A percentile compares a stretch with the other conserved stretches of the same genome.
These are phyloP conservation scores for Agelaius phoeniceus DNA, from an alignment of 2,113 vertebrate genomes.

Conservation along the genomic window DNA sequence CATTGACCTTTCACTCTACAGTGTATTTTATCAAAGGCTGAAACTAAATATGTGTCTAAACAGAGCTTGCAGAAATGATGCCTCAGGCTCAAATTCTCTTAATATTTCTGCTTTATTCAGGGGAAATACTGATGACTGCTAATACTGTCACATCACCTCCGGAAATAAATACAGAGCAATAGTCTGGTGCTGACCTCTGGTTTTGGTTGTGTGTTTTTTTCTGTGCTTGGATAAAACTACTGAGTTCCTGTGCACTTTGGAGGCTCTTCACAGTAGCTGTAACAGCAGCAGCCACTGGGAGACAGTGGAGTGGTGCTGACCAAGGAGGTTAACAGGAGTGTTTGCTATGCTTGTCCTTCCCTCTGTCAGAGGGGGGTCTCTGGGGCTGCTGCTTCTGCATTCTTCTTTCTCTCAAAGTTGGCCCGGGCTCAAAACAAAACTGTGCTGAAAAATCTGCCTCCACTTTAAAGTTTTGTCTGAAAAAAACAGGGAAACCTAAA, in stretches of 20 bases:
- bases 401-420: neutral
- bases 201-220: neutral
- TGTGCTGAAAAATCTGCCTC: neutral
- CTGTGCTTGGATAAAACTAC: neutral
- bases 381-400: neutral
- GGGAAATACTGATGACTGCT: neutral
- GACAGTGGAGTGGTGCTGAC: constrained; percentile 21
- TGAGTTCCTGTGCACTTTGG: neutral
- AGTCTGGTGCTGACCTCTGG: neutral
- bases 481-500: neutral
- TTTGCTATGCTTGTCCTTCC: neutral
- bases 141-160: neutral
- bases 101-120: neutral
- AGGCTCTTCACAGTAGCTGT: neutral
- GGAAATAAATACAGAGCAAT: neutral
- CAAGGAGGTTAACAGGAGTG: neutral
- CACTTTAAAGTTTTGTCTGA: neutral
- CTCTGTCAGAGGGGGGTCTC: neutral
- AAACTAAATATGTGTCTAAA: neutral
- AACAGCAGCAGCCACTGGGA: constrained; percentile 29
- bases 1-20: neutral
- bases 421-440: neutral
- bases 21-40: neutral
- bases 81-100: neutral
- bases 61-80: neutral